phyloP scores from a whole-genome alignment of 2,113 vertebrate genomes.

The Mustela lutreola region DNA sequence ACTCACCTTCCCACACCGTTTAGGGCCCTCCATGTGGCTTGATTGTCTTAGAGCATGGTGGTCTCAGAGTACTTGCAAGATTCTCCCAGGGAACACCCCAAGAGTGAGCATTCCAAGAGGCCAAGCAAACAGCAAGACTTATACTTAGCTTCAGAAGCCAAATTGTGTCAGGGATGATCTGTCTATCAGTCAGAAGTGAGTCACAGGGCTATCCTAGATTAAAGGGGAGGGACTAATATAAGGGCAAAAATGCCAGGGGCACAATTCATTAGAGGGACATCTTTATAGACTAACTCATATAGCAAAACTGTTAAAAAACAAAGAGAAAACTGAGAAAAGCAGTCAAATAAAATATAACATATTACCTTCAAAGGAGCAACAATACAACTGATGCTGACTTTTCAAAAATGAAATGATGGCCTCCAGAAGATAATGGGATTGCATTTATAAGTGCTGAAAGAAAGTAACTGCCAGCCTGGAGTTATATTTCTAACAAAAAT shows the following conservation, averaged over 20 bases:
- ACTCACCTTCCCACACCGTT: neutral
- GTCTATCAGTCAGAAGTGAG: neutral
- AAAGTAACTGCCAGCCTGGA: slow-evolving; percentile 48
- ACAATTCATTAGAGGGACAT: neutral
- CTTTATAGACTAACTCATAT: neutral
- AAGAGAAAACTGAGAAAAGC: slow-evolving; percentile 39
- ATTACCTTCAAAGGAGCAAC: neutral
- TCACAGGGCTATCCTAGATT: neutral
- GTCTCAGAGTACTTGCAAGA: neutral
- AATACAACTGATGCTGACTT: neutral
- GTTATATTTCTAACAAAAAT: neutral
- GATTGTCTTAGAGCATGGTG: neutral
- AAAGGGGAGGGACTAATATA: neutral
- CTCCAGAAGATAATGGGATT: slow-evolving; percentile 29
- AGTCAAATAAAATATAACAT: slow-evolving; percentile 18
- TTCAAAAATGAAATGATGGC: slow-evolving; percentile 51
- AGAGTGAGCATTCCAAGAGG: neutral
- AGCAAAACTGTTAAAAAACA: slow-evolving; percentile 41
- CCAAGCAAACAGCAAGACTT: neutral
- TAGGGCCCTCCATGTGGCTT: neutral
- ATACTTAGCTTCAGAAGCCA: neutral
- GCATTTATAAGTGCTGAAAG: neutral
- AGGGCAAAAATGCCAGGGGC: neutral
- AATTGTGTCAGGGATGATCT: neutral
- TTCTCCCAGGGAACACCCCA: neutral